Evolutionary conservation across 2,113 vertebrate species (phyloP).

Genomic region (Cygnus buccinator): DNA sequence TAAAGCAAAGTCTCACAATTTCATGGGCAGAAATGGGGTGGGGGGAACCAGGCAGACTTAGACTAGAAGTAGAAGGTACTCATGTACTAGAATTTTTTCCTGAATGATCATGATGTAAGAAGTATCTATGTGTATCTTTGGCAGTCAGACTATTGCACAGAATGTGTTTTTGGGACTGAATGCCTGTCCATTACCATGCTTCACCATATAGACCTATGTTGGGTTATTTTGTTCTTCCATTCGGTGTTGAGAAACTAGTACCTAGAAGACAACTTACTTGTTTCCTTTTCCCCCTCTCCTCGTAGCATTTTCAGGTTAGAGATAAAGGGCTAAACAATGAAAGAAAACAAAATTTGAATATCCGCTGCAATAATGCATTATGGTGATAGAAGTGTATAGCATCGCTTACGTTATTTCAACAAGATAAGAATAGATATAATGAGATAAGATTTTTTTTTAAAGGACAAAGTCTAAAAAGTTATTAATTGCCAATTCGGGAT

Average conservation of each 20-base stretch:
- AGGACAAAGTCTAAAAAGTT: background rate
- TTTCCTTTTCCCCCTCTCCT: background rate
- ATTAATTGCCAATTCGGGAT: background rate
- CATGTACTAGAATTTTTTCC: background rate
- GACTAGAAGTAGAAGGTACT: background rate
- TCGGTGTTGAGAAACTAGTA: background rate
- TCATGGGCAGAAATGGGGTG: background rate
- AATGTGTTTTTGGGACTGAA: background rate
- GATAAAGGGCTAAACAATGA: background rate
- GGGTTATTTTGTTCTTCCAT: background rate
- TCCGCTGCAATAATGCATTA: background rate
- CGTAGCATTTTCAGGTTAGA: background rate
- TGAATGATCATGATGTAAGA: background rate
- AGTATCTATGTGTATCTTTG: background rate
- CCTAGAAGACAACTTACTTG: background rate
- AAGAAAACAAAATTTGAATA: background rate
- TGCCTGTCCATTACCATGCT: background rate
- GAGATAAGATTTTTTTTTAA: background rate
- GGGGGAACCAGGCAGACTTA: background rate
- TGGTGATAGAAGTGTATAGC: background rate
- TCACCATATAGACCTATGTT: rapidly evolving
- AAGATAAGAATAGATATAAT: background rate
- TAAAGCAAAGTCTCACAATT: background rate
- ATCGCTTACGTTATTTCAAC: background rate
- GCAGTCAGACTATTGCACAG: background rate